Evolutionary conservation across 1,140 invertebrate species (phyloP), one percentile per base, ranked within the genome.

Genomic region (Pseudomyrmex flavicornis): DNA sequence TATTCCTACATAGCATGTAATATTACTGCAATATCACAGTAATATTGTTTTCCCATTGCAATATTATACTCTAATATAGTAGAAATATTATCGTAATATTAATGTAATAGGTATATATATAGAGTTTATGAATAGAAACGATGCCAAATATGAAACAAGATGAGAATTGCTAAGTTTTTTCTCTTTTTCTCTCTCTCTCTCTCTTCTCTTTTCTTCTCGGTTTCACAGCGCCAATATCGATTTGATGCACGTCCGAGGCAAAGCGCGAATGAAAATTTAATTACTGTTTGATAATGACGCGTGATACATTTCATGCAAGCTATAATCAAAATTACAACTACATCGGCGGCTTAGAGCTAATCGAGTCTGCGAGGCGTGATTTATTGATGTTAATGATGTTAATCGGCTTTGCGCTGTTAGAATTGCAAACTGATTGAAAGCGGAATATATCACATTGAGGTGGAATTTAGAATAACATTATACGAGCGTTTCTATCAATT

Each of bases 111-210:
- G 26, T 35, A 35, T 50, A 50, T 35, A 35, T 50, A 50, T 13
- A 72, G 79, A 26, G 69, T 74, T 82, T 82, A 74, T 63, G 58
- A 74, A 82, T 46, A 26, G 48, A 15, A 74, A 59, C n/a, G 56
- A 61, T 20, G 26, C 59, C 46, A 26, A 26, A 26, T 26, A 26
- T 2, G 2, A 26, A 17, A n/a, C 46, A 44, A 70, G 63, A 54
- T 15, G 26, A n/a, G 20, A 73, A 82, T 73, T 52, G 73, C 46
- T 2, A 22, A 62, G 58, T 52, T 12, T 17, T 22, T 12, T 26
- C 22, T 26, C 22, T 26, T 2, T 26, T 2, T 26, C 22, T 26
- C 22, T 26, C 1, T 26, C 1, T 26, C 2, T 26, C 22, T 26
- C 22, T 26, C 22, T 26, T 22, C 22, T 26, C 2, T 26, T 0